A percentile compares a stretch with the other conserved stretches of the same genome.
phyloP scores from a whole-genome alignment of 23 tunicate genomes.

The Trididemnum nubilum region DNA sequence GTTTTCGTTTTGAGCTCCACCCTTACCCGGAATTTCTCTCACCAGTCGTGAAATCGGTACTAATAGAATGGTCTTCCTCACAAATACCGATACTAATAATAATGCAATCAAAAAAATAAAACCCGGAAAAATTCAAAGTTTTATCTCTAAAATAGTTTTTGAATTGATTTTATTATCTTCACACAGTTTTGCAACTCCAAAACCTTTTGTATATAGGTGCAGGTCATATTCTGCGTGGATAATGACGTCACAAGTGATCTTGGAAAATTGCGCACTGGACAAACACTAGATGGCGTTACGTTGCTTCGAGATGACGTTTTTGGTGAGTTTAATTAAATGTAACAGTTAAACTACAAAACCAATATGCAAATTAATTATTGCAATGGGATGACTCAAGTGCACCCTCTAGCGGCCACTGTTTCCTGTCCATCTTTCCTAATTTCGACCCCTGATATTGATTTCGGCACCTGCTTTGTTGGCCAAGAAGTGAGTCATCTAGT shows the following conservation, averaged over 20 bases:
- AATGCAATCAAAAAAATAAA: too few relatives aligned
- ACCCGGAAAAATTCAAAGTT: too few relatives aligned
- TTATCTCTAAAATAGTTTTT: too few relatives aligned
- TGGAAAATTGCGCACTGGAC: slow-evolving; percentile 1
- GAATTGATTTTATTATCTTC: too few relatives aligned
- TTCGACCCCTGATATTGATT: slow-evolving; percentile 32
- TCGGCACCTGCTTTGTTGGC: slow-evolving; percentile 56
- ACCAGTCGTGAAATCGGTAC: too few relatives aligned
- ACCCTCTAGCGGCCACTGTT: slow-evolving; percentile 36
- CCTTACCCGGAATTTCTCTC: too few relatives aligned
- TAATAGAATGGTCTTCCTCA: too few relatives aligned
- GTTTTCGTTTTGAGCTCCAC: too few relatives aligned
- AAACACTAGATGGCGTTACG: neutral
- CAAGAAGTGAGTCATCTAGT: slow-evolving; percentile 43
- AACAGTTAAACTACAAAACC: neutral
- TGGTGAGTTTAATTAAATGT: too few relatives aligned
- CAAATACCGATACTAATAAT: too few relatives aligned
- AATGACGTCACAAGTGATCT: neutral
- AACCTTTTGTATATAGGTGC: too few relatives aligned
- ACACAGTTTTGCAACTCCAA: too few relatives aligned
- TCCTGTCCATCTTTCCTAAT: slow-evolving; percentile 42
- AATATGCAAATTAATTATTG: slow-evolving; percentile 28
- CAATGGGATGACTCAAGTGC: slow-evolving; percentile 45
- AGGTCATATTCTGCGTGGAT: slow-evolving; percentile 25
- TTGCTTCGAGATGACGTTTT: slow-evolving; percentile 5